Evolutionary conservation across 2,113 vertebrate species (phyloP).

Genomic region (Eurystomus gularis): DNA sequence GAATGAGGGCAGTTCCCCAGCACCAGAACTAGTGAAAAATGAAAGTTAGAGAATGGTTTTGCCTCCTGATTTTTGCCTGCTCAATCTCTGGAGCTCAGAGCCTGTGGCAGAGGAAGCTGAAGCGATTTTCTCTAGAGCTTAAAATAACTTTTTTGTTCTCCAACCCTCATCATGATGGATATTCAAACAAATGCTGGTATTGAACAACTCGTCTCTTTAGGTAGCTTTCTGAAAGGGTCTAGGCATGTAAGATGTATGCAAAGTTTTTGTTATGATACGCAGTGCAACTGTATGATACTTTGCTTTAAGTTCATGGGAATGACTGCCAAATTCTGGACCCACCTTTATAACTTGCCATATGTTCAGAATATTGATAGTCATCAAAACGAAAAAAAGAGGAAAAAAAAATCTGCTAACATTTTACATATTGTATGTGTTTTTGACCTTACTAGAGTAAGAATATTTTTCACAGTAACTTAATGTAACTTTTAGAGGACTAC

Average conservation of each 20-base stretch:
- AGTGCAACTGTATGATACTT: neutral
- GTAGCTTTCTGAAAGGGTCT: neutral
- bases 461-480: neutral
- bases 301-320: neutral
- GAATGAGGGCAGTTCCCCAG: neutral
- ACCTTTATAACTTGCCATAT: neutral
- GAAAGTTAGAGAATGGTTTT: neutral
- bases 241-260: accelerated
- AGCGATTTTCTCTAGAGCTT: neutral
- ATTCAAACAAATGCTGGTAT: neutral
- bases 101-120: neutral
- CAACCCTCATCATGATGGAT: neutral
- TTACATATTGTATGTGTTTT: neutral
- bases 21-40: neutral
- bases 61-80: neutral
- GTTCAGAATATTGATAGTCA: neutral
- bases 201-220: neutral
- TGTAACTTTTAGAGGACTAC: neutral
- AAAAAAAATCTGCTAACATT: neutral
- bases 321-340: neutral
- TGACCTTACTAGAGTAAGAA: neutral
- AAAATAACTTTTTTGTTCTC: neutral
- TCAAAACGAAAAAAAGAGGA: neutral
- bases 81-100: neutral
- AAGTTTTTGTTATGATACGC: neutral